A percentile compares a stretch with the other conserved stretches of the same genome.
Evolutionary conservation across 2,113 vertebrate genomes (phyloP).

Genomic region (Laterallus jamaicensis): DNA sequence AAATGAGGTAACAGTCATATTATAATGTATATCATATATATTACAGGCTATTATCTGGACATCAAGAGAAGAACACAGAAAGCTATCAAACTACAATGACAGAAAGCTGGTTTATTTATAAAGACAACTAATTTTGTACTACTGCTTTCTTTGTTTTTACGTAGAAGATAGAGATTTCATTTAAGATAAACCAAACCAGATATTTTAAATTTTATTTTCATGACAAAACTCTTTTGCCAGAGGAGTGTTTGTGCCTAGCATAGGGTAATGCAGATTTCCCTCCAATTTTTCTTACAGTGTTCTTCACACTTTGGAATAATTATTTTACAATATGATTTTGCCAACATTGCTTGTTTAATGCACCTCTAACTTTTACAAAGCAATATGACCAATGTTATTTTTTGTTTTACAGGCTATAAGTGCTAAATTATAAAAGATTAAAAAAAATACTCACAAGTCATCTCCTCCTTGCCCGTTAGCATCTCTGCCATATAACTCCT

Average conservation of each 20-base stretch:
- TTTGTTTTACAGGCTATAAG: background rate
- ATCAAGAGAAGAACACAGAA: background rate
- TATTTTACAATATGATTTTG: background rate
- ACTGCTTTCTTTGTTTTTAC: background rate
- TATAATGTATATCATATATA: too few species aligned
- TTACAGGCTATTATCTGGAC: background rate
- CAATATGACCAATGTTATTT: background rate
- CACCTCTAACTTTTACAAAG: background rate
- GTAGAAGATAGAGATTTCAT: background rate
- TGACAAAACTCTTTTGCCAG: background rate
- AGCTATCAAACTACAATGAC: background rate
- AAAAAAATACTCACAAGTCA: slow-evolving; percentile 86
- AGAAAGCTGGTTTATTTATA: background rate
- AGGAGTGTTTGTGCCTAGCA: background rate
- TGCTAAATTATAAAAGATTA: background rate
- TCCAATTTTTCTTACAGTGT: background rate
- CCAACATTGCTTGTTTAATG: background rate
- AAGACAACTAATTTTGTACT: background rate
- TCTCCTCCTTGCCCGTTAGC: slow-evolving; percentile 73
- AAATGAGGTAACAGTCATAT: background rate
- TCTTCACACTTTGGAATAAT: background rate
- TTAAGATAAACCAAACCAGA: background rate
- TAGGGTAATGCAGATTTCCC: background rate
- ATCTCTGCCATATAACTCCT: slow-evolving; percentile 73
- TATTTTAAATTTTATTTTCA: background rate